Conservation (phyloP, 2,113 vertebrate species). For the Vimba vimba region DNA sequence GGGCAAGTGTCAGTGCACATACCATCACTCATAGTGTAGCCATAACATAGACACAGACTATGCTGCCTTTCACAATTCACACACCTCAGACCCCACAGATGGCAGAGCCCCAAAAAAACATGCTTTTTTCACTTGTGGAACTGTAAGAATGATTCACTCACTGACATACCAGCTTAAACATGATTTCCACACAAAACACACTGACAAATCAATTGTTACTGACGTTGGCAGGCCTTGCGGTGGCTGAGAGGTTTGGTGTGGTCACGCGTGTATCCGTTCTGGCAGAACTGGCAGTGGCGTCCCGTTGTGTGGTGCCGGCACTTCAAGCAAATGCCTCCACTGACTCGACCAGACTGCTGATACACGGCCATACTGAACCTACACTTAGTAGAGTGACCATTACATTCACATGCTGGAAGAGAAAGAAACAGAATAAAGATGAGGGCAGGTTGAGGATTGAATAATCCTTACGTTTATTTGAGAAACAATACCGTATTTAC, state of each 20-base stretch:
- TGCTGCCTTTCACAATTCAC: conserved; percentile 14
- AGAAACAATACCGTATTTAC: no score
- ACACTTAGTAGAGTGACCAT: conserved; percentile 85
- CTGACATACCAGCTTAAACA: conserved; percentile 9
- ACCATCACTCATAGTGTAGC: conserved; percentile 67
- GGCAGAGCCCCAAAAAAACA: neutral
- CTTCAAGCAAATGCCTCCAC: conserved; percentile 87
- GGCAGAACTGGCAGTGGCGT: conserved; percentile 90
- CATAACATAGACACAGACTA: conserved; percentile 69
- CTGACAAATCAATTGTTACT: conserved; percentile 63
- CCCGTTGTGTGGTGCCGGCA: conserved; percentile 88
- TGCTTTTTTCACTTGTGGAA: neutral
- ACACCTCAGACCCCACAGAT: conserved; percentile 36
- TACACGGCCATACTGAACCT: conserved; percentile 89
- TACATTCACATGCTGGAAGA: conserved; percentile 84
- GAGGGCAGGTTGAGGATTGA: neutral
- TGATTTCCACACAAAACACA: conserved; percentile 54
- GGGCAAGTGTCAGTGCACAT: conserved; percentile 69
- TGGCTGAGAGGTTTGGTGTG: conserved; percentile 78
- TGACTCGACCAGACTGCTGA: conserved; percentile 84
- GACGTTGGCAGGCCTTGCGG: conserved; percentile 85
- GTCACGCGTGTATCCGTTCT: conserved; percentile 84
- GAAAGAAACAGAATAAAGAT: neutral
- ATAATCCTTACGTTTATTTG: no score
- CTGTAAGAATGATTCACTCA: neutral